These are phyloP conservation scores for Theodoxus fluviatilis DNA, from an alignment of 2,888 invertebrate species.

Conservation along the genomic window DNA sequence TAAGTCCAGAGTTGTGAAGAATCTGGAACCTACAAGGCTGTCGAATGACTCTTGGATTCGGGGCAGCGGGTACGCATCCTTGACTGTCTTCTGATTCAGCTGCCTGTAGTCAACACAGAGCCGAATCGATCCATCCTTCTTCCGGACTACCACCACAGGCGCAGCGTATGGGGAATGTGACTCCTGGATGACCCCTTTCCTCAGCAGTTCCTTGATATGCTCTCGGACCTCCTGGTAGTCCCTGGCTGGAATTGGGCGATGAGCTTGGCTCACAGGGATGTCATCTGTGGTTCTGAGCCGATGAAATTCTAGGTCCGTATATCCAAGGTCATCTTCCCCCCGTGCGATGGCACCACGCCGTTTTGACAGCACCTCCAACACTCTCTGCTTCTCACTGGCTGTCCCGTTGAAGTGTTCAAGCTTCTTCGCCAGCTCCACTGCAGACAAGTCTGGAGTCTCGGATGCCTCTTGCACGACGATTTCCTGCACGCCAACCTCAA, in stretches of 20 bases:
- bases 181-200: background rate
- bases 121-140: background rate
- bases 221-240: background rate
- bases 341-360: background rate
- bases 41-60: background rate
- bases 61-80: conserved; percentile 19
- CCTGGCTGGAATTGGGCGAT: background rate
- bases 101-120: conserved; percentile 4
- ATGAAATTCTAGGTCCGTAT: background rate
- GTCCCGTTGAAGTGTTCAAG: too few species aligned
- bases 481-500: too few species aligned
- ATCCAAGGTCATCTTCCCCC: background rate
- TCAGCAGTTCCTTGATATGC: background rate
- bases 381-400: too few species aligned
- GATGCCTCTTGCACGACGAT: too few species aligned
- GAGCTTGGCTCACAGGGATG: background rate
- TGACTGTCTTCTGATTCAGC: conserved; percentile 5
- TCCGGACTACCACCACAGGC: conserved; percentile 16
- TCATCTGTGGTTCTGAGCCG: background rate
- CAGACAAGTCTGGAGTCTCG: too few species aligned
- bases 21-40: background rate
- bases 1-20: conserved; percentile 20
- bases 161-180: background rate
- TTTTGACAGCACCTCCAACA: background rate
- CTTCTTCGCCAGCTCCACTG: too few species aligned